Evolutionary conservation across 2,888 invertebrate species (phyloP), one percentile per base, ranked within the genome.

Genomic region (Meandrusa payeni): DNA sequence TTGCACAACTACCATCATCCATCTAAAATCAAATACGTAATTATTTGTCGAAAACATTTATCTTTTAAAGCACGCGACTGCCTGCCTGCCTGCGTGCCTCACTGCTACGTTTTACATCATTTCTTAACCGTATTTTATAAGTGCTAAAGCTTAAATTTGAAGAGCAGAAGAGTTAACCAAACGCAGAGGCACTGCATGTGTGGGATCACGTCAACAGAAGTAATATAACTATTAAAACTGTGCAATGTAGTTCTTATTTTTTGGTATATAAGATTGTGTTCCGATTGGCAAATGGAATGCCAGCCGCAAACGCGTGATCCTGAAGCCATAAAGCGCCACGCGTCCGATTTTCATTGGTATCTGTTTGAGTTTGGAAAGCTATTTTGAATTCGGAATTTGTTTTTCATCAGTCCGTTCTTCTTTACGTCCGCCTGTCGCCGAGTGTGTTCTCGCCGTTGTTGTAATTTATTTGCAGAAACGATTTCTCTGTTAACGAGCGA

Each of bases 1-100:
- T 80, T 81, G 64, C 75, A 20, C 58, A 62, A 59, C 76, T 66
- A 82, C 85, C 85, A 82, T 82, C 81, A 83, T 81, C 83, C 76
- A 64, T 81, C 79, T 72, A 77, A 82, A 80, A 83, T 83, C 83
- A 83, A 86, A 83, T 73, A 77, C 69, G 81, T 77, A 79, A 82
- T 82, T 85, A 86, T 85, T 86, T 85, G 83, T 76, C 69, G 68
- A 83, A 83, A 80, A 79, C 75, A 83, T 86, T 83, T 83, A 78
- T 82, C 79, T 72, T 74, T 65, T 64, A 72, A 71, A 71, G 75
- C 75, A 76, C 71, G 79, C 74, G 62, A 41, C 37, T 26, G 27
- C n/a, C n/a, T n/a, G n/a, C n/a, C n/a, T n/a, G n/a, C n/a, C n/a
- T n/a, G n/a, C n/a, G n/a, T n/a, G n/a, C n/a, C n/a, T n/a, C n/a